Evolutionary conservation across 53 echinoderm and acorn worm genomes (phyloP), one percentile per base, ranked within the genome.

Genomic region (Glandiceps talaboti): DNA sequence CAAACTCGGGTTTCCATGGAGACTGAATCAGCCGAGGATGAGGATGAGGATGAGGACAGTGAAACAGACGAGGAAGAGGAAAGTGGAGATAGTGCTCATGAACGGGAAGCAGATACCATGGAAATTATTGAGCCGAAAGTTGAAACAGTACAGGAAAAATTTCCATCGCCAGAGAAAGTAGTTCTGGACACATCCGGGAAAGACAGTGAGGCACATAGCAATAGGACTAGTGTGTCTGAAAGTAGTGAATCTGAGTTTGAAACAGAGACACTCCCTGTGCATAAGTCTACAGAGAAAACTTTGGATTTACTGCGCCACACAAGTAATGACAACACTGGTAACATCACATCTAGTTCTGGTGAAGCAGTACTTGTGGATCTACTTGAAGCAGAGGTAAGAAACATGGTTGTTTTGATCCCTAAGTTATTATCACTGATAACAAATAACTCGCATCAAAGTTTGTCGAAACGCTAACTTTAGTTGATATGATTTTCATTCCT

Each of bases 321-420:
- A 45, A 6, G 20, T 45, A 20, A 45, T 20, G 64, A 45, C 64
- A 45, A 6, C 20, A 20, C 6, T 45, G 64, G 64, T 45, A 45
- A 45, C 20, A 45, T 45, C 20, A 45, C 64, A 45, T 45, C 64
- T 20, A 45, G 64, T 45, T 45, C 64, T 45, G 64, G 64, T 45
- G 64, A 45, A 20, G 64, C 64, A 6, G 20, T 45, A 20, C 64
- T 45, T 6, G 84, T 88, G 72, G 82, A 85, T 27, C 79, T 88
- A 6, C 82, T 88, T 78, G 88, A 88, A 82, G 80, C 82, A 30
- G 85, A 88, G 88, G 88, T 88, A 75, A 30, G 74, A 75, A 25
- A n/a, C n/a, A n/a, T n/a, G n/a, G n/a, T n/a, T n/a, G n/a, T n/a
- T n/a, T n/a, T n/a, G n/a, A n/a, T n/a, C n/a, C n/a, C n/a, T n/a